Conservation (phyloP, 2,113 vertebrate species). For the Hystrix brachyura region DNA sequence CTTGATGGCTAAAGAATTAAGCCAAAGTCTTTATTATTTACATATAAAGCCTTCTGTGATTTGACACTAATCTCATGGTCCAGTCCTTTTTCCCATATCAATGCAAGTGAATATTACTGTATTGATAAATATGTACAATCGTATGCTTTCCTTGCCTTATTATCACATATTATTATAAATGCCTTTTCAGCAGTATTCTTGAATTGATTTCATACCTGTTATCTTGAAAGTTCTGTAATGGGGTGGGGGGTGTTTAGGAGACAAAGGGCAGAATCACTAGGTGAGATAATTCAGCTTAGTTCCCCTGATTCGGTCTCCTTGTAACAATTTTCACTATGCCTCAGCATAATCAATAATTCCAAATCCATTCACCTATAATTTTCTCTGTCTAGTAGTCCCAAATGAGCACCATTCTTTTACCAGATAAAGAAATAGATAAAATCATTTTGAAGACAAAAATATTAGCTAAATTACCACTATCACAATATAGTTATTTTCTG, state of each 20-base stretch:
- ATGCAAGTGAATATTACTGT: background rate
- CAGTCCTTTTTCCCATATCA: background rate
- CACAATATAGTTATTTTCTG: conserved; percentile 57
- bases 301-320: background rate
- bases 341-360: conserved; percentile 68
- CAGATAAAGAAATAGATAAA: conserved; percentile 61
- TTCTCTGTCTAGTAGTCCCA: conserved; percentile 28
- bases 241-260: background rate
- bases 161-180: conserved; percentile 36
- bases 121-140: conserved; percentile 45
- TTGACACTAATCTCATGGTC: background rate
- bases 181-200: conserved; percentile 55
- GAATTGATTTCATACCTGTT: background rate
- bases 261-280: background rate
- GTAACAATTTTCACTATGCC: conserved; percentile 26
- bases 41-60: background rate
- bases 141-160: conserved; percentile 40
- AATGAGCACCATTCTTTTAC: conserved; percentile 48
- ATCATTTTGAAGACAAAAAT: conserved; percentile 68
- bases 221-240: background rate
- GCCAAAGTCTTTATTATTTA: background rate
- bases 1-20: background rate
- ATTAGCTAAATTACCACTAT: conserved; percentile 63
- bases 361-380: conserved; percentile 62
- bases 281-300: conserved; percentile 16